phyloP scores from a whole-genome alignment of 2,797 vertebrate species.

The Phrynocephalus vlangalii region DNA sequence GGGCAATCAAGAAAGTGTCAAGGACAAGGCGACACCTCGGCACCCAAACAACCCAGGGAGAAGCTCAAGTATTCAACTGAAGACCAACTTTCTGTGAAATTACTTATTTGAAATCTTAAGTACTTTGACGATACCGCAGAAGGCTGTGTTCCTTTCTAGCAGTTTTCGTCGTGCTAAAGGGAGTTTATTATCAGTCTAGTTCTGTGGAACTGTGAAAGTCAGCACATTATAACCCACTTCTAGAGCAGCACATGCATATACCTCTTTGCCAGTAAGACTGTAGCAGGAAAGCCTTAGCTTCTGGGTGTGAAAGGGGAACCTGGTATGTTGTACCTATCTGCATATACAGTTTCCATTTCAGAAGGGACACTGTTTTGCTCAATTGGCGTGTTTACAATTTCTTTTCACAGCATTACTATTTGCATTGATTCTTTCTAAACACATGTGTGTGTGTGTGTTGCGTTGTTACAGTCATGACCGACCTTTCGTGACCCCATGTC shows the following conservation, averaged over 20 bases:
- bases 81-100: conserved; percentile 84
- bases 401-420: conserved; percentile 21
- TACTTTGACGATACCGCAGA: conserved; percentile 61
- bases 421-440: conserved; percentile 49
- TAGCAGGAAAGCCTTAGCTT: not conserved
- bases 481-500: no score
- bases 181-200: conserved; percentile 50
- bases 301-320: not conserved
- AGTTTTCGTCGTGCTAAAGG: conserved; percentile 34
- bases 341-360: not conserved
- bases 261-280: not conserved
- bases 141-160: conserved; percentile 48
- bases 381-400: not conserved
- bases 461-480: no score
- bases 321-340: not conserved
- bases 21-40: conserved; percentile 77
- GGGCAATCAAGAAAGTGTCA: conserved; percentile 88
- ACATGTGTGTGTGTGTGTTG: not conserved
- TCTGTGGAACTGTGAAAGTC: conserved; percentile 57
- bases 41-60: conserved; percentile 76
- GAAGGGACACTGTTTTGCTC: not conserved
- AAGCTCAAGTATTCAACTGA: conserved; percentile 90
- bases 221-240: not conserved
- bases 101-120: conserved; percentile 15
- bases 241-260: not conserved